A percentile compares a stretch with the other conserved stretches of the same genome.
Evolutionary conservation across 2,113 vertebrate species (phyloP).

Genomic region (Ailurus styani): DNA sequence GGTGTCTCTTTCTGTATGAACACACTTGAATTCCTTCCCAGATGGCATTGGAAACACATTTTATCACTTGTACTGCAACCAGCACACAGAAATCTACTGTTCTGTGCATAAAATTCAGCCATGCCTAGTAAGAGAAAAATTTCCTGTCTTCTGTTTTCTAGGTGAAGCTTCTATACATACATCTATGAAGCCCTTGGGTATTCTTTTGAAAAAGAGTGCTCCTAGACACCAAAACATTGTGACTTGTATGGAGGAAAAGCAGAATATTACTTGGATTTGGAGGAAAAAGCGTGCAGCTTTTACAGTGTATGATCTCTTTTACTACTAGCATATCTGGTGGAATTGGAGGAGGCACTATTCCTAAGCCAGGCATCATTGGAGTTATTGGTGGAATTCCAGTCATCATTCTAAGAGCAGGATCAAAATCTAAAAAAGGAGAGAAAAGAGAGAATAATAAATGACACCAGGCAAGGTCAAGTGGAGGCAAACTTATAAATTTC

Average conservation of each 20-base stretch:
- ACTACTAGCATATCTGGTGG: conserved; percentile 90
- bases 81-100: not conserved
- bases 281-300: conserved; percentile 96
- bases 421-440: conserved; percentile 85
- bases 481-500: not conserved
- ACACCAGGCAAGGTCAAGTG: conserved; percentile 22
- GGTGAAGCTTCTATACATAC: not conserved
- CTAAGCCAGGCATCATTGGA: conserved; percentile 93
- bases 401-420: conserved; percentile 94
- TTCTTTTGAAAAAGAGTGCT: conserved; percentile 40
- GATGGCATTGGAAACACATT: not conserved
- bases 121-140: conserved; percentile 1
- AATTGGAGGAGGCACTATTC: conserved; percentile 90
- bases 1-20: not conserved
- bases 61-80: not conserved
- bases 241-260: not conserved
- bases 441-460: conserved; percentile 31
- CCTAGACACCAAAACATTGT: not conserved
- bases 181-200: not conserved
- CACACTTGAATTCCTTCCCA: conserved; percentile 13
- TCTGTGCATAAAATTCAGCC: not conserved
- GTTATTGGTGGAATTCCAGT: conserved; percentile 93
- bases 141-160: conserved; percentile 24
- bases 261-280: conserved; percentile 92
- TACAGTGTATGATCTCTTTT: conserved; percentile 98